These are phyloP conservation scores for Actinopyga echinites DNA, from an alignment of 53 echinoderm and acorn worm species.

Conservation along the genomic window DNA sequence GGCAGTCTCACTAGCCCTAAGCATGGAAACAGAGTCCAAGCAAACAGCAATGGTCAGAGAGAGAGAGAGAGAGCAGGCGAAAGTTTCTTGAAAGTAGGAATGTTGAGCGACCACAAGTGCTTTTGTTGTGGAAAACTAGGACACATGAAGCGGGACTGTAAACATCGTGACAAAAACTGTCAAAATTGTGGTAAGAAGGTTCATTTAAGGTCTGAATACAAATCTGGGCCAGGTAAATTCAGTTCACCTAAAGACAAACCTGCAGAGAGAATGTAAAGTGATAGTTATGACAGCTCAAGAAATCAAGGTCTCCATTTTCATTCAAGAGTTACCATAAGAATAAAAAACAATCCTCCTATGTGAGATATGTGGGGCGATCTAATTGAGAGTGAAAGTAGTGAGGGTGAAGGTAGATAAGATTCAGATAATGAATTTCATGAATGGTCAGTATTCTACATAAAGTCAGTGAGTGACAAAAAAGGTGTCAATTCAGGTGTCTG, in stretches of 20 bases:
- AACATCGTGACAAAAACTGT: neutral
- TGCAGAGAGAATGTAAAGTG: neutral
- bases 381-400: neutral
- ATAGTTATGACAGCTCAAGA: neutral
- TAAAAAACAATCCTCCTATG: neutral
- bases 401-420: neutral
- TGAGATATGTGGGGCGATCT: slow-evolving; percentile 1
- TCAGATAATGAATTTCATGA: neutral
- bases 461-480: neutral
- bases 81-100: neutral
- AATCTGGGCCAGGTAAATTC: neutral
- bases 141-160: neutral
- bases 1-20: neutral
- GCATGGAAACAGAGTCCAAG: neutral
- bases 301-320: neutral
- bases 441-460: neutral
- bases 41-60: slow-evolving; percentile 16
- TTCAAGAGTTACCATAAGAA: neutral
- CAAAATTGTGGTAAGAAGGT: neutral
- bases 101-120: neutral
- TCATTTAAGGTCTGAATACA: neutral
- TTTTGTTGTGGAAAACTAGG: neutral
- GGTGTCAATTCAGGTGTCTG: neutral
- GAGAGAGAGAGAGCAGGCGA: neutral
- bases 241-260: neutral